These are phyloP conservation scores for Epizoanthus illoricatus DNA, from an alignment of 92 coral and sea anemone genomes.

Conservation along the genomic window DNA sequence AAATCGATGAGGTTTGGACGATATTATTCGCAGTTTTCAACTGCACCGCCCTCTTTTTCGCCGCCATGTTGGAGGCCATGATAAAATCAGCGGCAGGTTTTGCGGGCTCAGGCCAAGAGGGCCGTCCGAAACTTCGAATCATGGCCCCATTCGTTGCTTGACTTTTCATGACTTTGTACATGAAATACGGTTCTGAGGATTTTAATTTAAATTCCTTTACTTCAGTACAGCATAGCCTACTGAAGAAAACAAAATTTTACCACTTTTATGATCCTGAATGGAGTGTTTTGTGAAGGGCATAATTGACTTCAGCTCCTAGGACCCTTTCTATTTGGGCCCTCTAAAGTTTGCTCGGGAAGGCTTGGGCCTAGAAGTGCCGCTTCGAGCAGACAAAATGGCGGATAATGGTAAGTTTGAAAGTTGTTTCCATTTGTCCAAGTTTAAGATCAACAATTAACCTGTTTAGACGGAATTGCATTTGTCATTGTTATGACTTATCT, in stretches of 20 bases:
- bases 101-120: conserved; percentile 56
- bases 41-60: conserved; percentile 65
- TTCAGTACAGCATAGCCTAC: too few species aligned
- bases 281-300: background rate
- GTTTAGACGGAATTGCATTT: conserved; percentile 1
- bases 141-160: background rate
- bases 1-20: conserved; percentile 79
- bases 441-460: background rate
- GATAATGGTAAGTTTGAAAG: conserved; percentile 67
- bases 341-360: conserved; percentile 2
- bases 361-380: conserved; percentile 15
- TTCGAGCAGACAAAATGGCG: conserved; percentile 79
- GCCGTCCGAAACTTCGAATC: background rate
- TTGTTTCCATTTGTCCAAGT: conserved; percentile 8
- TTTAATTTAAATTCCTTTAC: too few species aligned
- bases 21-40: conserved; percentile 57
- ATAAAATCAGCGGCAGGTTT: conserved; percentile 56
- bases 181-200: too few species aligned
- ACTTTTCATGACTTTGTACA: too few species aligned
- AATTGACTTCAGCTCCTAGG: background rate
- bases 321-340: background rate
- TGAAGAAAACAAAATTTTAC: too few species aligned
- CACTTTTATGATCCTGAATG: too few species aligned
- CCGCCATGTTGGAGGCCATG: conserved; percentile 84
- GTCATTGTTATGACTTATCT: background rate